Evolutionary conservation across 2,113 vertebrate species (phyloP).

Genomic region (Perca schrenkii): DNA sequence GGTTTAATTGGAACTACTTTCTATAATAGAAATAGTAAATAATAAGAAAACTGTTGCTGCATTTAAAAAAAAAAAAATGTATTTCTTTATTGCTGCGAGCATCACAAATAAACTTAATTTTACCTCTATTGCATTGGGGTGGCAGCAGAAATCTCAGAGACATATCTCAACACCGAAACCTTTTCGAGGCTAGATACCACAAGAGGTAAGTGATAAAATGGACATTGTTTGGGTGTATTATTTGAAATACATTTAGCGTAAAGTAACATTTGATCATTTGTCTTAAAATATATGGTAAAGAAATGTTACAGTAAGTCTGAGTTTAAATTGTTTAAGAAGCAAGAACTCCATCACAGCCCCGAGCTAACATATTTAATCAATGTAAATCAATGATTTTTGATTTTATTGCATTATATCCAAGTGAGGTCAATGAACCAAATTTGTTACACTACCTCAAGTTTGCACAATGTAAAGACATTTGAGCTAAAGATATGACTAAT

Average conservation of each 20-base stretch:
- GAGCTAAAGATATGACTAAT: background rate
- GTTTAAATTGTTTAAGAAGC: background rate
- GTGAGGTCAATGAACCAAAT: background rate
- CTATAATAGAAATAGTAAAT: background rate
- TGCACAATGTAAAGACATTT: background rate
- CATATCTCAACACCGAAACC: background rate
- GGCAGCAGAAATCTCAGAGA: background rate
- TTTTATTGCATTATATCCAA: background rate
- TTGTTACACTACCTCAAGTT: background rate
- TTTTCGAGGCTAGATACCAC: background rate
- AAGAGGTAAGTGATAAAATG: background rate
- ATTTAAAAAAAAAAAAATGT: background rate
- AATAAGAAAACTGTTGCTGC: background rate
- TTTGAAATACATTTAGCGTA: background rate
- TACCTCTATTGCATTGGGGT: background rate
- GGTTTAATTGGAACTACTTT: background rate
- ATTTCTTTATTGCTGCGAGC: background rate
- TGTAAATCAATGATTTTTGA: background rate
- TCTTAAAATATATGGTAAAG: background rate
- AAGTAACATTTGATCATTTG: background rate
- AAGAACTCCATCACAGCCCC: background rate
- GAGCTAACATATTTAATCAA: background rate
- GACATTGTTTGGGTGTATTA: background rate
- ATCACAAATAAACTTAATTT: background rate
- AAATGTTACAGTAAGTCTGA: background rate